Conservation (phyloP, 2,797 vertebrate species). For the Hoplostethus mediterraneus region DNA sequence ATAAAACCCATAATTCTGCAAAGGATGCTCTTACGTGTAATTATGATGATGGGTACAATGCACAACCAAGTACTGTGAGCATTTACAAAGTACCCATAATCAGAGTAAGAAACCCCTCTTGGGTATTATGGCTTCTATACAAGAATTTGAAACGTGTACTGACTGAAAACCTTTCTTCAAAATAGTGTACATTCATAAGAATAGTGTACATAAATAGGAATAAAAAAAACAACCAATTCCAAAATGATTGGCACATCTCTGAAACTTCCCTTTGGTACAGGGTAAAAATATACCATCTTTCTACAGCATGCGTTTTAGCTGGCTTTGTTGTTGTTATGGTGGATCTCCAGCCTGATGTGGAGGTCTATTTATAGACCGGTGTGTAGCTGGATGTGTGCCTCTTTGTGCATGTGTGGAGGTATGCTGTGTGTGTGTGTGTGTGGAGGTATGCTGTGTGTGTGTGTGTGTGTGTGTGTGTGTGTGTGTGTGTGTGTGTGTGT, state of each 20-base stretch:
- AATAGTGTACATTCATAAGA: too few species aligned
- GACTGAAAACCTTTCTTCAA: too few species aligned
- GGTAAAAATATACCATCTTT: slow-evolving; percentile 1
- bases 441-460: slow-evolving; percentile 12
- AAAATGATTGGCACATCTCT: background rate
- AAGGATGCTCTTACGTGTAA: slow-evolving; percentile 20
- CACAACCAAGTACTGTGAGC: background rate
- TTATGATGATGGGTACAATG: slow-evolving; percentile 24
- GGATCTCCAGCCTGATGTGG: slow-evolving; percentile 17
- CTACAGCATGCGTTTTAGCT: slow-evolving; percentile 2
- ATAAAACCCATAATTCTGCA: slow-evolving; percentile 36
- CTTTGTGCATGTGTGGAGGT: background rate
- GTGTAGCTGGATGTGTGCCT: slow-evolving; percentile 21
- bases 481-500: slow-evolving; percentile 7
- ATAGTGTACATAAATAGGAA: background rate
- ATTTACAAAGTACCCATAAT: slow-evolving; percentile 5
- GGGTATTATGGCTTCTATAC: background rate
- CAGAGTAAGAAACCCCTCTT: background rate
- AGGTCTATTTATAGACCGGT: slow-evolving; percentile 64
- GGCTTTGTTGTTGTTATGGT: slow-evolving; percentile 28
- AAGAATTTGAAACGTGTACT: background rate
- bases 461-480: slow-evolving; percentile 13
- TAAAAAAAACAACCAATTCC: background rate
- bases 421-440: background rate
- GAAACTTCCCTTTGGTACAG: background rate